A percentile compares a stretch with the other conserved stretches of the same genome.
phyloP scores from a whole-genome alignment of 2,113 vertebrate species.

The Muscicapa adusta region DNA sequence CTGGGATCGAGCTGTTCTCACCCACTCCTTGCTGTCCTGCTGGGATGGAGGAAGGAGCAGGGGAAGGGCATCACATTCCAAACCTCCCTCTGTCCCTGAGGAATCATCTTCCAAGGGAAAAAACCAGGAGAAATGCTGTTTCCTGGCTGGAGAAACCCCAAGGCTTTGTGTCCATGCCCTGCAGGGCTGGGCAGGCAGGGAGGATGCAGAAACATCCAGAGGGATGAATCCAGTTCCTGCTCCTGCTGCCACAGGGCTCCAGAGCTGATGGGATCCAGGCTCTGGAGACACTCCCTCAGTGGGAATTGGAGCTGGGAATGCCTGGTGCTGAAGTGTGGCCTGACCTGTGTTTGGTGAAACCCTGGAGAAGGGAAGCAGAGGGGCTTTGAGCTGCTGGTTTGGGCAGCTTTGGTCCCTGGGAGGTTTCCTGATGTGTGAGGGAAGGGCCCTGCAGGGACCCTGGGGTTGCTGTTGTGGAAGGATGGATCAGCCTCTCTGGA shows the following conservation, averaged over 20 bases:
- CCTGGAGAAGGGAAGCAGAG: not conserved
- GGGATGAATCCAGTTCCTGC: not conserved
- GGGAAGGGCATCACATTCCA: not conserved
- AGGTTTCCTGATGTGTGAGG: rapidly evolving
- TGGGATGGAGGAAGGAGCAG: not conserved
- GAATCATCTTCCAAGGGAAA: not conserved
- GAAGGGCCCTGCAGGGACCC: no score
- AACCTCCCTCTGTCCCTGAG: not conserved
- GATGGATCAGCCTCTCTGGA: rapidly evolving
- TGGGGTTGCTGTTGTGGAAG: rapidly evolving
- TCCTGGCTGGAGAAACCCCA: not conserved
- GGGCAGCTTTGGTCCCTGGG: not conserved
- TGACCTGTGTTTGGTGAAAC: not conserved
- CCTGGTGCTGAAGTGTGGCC: not conserved
- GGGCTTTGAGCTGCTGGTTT: not conserved
- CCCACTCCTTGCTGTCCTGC: not conserved
- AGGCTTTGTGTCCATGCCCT: not conserved
- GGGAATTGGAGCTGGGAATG: not conserved
- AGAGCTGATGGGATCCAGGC: not conserved
- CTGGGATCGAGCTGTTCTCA: not conserved
- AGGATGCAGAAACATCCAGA: not conserved
- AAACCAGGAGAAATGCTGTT: not conserved
- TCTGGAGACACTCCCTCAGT: not conserved
- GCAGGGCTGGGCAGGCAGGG: not conserved
- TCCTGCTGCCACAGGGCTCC: not conserved